These are phyloP conservation scores for Equus przewalskii DNA, from an alignment of 2,113 vertebrate genomes.

Conservation along the genomic window DNA sequence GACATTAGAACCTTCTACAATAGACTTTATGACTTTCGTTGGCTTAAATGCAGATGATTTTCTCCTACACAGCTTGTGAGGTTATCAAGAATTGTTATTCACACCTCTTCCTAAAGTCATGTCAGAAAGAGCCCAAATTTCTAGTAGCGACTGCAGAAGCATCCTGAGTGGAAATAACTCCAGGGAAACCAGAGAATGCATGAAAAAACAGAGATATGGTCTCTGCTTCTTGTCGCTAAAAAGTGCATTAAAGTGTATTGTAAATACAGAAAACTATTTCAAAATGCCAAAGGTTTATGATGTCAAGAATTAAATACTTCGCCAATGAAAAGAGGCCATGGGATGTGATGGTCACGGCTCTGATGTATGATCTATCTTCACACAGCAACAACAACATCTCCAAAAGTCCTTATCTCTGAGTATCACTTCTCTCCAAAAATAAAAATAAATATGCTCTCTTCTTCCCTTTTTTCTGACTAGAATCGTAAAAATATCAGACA, in stretches of 20 bases:
- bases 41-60: not conserved
- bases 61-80: not conserved
- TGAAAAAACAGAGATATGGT: not conserved
- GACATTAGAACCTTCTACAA: not conserved
- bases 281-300: not conserved
- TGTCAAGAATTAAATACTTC: not conserved
- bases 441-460: not conserved
- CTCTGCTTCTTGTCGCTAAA: not conserved
- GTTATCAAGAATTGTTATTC: not conserved
- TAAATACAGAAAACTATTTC: not conserved
- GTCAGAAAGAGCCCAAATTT: not conserved
- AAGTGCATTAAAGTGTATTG: not conserved
- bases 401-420: not conserved
- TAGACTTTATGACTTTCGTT: not conserved
- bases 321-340: not conserved
- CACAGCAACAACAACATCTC: not conserved
- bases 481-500: not conserved
- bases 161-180: not conserved
- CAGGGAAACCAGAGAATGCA: not conserved
- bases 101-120: not conserved
- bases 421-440: not conserved
- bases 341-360: no score
- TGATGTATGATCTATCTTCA: not conserved
- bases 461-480: not conserved
- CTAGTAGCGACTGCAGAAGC: not conserved